Conservation (phyloP, 2,797 vertebrate species). For the Diglossa cyanea region DNA sequence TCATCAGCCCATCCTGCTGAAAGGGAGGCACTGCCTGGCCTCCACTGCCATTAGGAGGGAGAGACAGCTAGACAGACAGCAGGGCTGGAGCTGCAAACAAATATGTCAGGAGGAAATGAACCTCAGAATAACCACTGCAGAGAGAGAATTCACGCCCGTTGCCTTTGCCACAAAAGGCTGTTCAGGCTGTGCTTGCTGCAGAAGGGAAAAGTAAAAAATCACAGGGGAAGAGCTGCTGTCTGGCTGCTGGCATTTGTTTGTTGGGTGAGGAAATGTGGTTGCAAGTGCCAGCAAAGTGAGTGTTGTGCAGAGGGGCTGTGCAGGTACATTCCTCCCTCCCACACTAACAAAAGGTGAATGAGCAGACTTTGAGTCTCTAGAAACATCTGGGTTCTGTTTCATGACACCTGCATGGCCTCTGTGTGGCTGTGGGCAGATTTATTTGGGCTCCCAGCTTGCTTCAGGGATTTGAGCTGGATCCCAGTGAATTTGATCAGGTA, state of each 20-base stretch:
- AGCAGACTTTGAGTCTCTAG: background rate
- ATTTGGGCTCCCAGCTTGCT: background rate
- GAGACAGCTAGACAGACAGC: conserved; percentile 3
- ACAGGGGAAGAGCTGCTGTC: conserved; percentile 41
- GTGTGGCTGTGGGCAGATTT: background rate
- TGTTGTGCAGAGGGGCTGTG: background rate
- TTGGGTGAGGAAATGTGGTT: background rate
- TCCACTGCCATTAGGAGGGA: conserved; percentile 35
- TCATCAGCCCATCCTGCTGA: conserved; percentile 58
- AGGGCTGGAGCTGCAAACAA: conserved; percentile 57
- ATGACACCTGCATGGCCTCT: background rate
- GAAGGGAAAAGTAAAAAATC: background rate
- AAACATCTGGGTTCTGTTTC: background rate
- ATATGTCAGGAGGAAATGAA: conserved; percentile 70
- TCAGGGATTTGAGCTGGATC: background rate
- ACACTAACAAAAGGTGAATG: rapidly evolving
- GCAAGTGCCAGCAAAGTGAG: background rate
- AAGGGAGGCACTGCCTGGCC: conserved; percentile 48
- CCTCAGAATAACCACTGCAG: conserved; percentile 68
- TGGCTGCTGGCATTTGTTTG: conserved; percentile 23
- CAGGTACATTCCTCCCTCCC: background rate
- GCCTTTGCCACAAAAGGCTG: conserved; percentile 59
- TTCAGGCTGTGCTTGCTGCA: conserved; percentile 43
- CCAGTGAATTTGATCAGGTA: rapidly evolving
- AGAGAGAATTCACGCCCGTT: conserved; percentile 57